Evolutionary conservation across 1,140 invertebrate species (phyloP), one percentile per base, ranked within the genome.

Genomic region (Rhynchophorus ferrugineus): DNA sequence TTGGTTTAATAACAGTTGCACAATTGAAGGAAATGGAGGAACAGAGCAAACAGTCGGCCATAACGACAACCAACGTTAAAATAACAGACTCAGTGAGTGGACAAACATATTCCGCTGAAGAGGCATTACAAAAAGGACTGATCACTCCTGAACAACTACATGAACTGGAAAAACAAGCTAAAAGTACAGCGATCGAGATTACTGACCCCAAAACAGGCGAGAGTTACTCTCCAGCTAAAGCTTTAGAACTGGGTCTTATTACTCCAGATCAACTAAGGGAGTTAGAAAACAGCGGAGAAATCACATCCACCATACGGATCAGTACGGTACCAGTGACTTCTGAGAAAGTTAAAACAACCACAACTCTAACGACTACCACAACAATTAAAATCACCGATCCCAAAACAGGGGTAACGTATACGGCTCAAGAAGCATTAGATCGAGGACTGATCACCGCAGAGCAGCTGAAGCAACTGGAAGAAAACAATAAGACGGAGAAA

Each of bases 1-100:
- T 71, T 61, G 78, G 74, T 39, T 57, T 81, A 19, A 67, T 75
- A 9, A 69, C 72, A 14, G 61, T 67, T 17, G 63, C 68, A 44
- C 65, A 67, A 62, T 34, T 63, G 13, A 54, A 69, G 50, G 60
- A 72, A 36, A 51, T 62, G 9, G 29, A 43, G 21, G 22, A 38
- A 19, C 39, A 56, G 29, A 35, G 41, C 50, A 16, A 44, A 61
- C 29, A 22, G 50, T 11, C 5, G 5, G 24, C 5, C 5, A 11
- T 11, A 6, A 11, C 11, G 11, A 29, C 24, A 6, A 5, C 11
- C 24, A 29, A 11, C 11, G n/a, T n/a, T n/a, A n/a, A n/a, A n/a
- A 29, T 29, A 6, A 29, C 24, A 6, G 24, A 29, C 11, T 29
- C 24, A 6, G 11, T 6, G 5, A 29, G 5, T 29, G 24, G 24